A percentile compares a stretch with the other conserved stretches of the same genome.
These are phyloP conservation scores for Ichneumoninae sp. DNA, from an alignment of 2,888 invertebrate species.

Conservation along the genomic window DNA sequence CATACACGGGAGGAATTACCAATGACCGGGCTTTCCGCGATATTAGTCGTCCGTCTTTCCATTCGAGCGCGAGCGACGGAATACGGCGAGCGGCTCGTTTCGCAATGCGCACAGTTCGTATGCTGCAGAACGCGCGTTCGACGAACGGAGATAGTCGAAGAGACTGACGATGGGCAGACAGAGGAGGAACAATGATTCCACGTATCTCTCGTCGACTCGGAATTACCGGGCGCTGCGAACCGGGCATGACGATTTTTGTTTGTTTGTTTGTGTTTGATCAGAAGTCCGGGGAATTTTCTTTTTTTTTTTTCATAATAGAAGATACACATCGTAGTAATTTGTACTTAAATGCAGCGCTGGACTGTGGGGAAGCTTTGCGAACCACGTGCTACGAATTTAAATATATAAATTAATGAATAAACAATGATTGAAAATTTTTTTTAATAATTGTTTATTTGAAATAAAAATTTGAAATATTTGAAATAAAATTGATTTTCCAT, in stretches of 20 bases:
- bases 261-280: constrained; percentile 8
- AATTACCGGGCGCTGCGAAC: constrained; percentile 54
- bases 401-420: no score
- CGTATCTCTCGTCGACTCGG: constrained; percentile 60
- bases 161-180: not conserved
- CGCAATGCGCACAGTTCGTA: constrained; percentile 43
- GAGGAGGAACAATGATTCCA: constrained; percentile 45
- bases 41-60: constrained; percentile 26
- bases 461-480: no score
- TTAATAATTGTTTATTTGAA: no score
- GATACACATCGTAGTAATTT: not conserved
- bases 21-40: constrained; percentile 53
- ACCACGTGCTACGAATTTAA: no score
- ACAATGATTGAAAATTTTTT: no score
- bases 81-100: constrained; percentile 34
- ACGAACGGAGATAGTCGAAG: constrained; percentile 36
- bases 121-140: not conserved
- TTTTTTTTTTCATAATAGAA: not conserved
- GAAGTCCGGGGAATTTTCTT: not conserved
- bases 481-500: no score
- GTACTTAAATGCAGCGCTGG: not conserved
- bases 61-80: not conserved
- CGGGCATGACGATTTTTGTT: not conserved
- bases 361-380: no score
- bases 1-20: constrained; percentile 46